These are phyloP conservation scores for Diadegma fenestrale DNA, from an alignment of 2,888 invertebrate species.

Conservation along the genomic window DNA sequence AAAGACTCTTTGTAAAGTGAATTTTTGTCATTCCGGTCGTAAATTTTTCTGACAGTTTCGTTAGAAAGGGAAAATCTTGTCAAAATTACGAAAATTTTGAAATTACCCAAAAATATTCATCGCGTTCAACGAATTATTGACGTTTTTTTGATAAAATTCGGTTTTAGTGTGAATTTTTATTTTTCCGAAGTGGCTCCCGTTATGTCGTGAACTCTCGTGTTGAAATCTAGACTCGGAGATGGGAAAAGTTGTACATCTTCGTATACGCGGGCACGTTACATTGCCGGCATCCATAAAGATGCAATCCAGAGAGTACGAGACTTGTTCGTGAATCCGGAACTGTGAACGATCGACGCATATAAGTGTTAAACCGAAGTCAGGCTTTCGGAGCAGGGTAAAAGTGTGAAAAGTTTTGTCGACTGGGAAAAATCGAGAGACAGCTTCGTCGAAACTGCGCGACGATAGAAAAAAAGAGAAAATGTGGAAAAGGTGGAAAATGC, in stretches of 20 bases:
- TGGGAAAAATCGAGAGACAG: constrained; percentile 20
- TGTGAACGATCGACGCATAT: constrained; percentile 41
- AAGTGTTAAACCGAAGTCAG: constrained; percentile 47
- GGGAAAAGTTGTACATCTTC: neutral
- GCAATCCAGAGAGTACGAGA: constrained; percentile 31
- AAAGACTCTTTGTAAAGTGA: no score
- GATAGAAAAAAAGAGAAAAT: neutral
- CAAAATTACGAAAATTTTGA: no score
- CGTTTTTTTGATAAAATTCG: no score
- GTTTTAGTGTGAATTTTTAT: no score
- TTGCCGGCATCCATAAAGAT: constrained; percentile 26
- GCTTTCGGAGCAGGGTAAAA: constrained; percentile 17
- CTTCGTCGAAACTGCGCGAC: constrained; percentile 16
- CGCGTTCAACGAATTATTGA: no score
- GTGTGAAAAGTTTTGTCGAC: constrained; percentile 49
- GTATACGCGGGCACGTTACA: neutral
- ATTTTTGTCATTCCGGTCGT: no score
- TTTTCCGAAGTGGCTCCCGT: neutral
- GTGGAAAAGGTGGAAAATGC: constrained; percentile 20
- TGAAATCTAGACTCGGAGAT: neutral
- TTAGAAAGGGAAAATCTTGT: no score
- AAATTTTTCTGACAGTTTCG: no score
- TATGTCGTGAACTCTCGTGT: neutral
- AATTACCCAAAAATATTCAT: no score
- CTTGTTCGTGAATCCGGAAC: constrained; percentile 20